Conservation (phyloP, 2,888 invertebrate species). For the Odontocolon sp. region DNA sequence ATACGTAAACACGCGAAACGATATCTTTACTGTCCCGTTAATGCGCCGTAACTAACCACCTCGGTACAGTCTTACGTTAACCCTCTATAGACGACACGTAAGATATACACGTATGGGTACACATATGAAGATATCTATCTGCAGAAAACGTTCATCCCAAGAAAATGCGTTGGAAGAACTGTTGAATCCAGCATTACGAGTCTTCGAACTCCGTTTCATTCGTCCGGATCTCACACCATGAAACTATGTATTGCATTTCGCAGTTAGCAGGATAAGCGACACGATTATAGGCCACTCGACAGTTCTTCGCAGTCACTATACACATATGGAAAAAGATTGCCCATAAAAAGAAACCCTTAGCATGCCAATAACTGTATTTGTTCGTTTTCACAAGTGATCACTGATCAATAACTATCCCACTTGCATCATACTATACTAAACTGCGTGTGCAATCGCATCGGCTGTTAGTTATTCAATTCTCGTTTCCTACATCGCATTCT, state of each 20-base stretch:
- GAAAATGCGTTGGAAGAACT: conserved; percentile 28
- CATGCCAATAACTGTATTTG: too few species aligned
- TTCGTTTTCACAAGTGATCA: too few species aligned
- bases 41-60: conserved; percentile 54
- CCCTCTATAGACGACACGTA: not conserved
- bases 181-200: conserved; percentile 36
- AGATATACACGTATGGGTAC: not conserved
- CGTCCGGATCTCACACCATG: not conserved
- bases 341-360: too few species aligned
- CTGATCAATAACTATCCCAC: not conserved
- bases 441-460: conserved; percentile 1
- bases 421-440: not conserved
- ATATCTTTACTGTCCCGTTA: conserved; percentile 58
- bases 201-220: conserved; percentile 1
- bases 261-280: too few species aligned
- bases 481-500: conserved; percentile 19
- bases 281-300: too few species aligned
- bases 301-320: too few species aligned
- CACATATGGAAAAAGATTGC: too few species aligned
- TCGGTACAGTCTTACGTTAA: conserved; percentile 28
- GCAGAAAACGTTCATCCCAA: conserved; percentile 29
- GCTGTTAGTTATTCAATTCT: conserved; percentile 40
- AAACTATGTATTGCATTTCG: not conserved
- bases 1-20: conserved; percentile 57
- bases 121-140: too few species aligned